Evolutionary conservation across 2,797 vertebrate genomes (phyloP).

Genomic region (Neosilurus mollespiculum): DNA sequence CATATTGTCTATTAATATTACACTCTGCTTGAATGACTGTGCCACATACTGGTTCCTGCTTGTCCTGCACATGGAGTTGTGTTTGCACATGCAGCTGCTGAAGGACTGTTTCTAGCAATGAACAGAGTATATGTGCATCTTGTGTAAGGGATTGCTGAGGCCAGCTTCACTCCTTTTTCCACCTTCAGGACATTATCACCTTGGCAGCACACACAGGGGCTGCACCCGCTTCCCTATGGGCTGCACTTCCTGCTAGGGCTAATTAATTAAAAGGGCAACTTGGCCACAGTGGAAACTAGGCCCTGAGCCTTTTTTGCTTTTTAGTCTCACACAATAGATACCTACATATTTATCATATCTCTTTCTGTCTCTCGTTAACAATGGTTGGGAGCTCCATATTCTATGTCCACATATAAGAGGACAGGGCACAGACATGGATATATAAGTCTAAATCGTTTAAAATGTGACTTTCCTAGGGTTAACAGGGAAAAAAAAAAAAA

Average conservation of each 20-base stretch:
- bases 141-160: conserved; percentile 53
- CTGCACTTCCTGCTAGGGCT: conserved; percentile 74
- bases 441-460: conserved; percentile 3
- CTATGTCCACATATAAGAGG: not conserved
- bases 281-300: conserved; percentile 75
- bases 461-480: not conserved
- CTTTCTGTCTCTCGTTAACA: conserved; percentile 19
- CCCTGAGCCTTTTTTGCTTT: conserved; percentile 77
- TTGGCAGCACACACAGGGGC: conserved; percentile 76
- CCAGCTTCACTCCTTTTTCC: conserved; percentile 69
- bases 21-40: conserved; percentile 32
- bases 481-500: no score
- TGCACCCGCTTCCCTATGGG: conserved; percentile 69
- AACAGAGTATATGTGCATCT: conserved; percentile 40
- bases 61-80: conserved; percentile 5
- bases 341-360: conserved; percentile 72
- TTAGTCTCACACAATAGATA: conserved; percentile 72
- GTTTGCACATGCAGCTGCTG: conserved; percentile 29
- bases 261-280: conserved; percentile 85
- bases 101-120: conserved; percentile 7
- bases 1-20: conserved; percentile 52
- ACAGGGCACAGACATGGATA: conserved; percentile 5
- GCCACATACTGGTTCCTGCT: conserved; percentile 31
- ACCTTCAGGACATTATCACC: conserved; percentile 82
- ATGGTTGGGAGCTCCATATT: not conserved